Percentiles rank a stretch among this genome's conserved stretches.
These are phyloP conservation scores for Balaenoptera acutorostrata DNA, from an alignment of 2,113 vertebrate species.

Conservation along the genomic window DNA sequence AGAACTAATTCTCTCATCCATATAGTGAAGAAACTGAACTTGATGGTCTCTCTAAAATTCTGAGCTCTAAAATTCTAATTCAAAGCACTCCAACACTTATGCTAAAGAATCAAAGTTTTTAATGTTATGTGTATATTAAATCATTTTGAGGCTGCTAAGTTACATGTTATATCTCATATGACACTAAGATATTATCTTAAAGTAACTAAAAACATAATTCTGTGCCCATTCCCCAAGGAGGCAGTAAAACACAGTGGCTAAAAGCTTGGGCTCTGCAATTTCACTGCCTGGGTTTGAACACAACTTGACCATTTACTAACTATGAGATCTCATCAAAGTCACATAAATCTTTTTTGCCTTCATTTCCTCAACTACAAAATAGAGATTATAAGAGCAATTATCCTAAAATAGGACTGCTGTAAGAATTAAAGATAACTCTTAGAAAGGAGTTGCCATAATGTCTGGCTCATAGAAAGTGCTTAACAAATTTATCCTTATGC, in stretches of 20 bases:
- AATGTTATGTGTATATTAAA: background rate
- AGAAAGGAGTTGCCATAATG: background rate
- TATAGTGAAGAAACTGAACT: background rate
- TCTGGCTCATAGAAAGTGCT: background rate
- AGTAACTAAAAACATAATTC: background rate
- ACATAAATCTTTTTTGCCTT: background rate
- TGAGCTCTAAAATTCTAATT: background rate
- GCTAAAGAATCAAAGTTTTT: background rate
- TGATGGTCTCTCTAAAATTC: background rate
- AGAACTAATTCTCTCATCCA: background rate
- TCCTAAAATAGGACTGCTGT: background rate
- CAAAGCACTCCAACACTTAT: background rate
- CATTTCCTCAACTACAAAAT: background rate
- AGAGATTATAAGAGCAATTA: background rate
- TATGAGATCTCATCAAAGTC: background rate
- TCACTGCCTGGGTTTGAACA: background rate
- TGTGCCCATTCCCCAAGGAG: background rate
- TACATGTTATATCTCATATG: background rate
- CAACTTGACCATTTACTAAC: background rate
- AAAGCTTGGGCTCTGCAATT: background rate
- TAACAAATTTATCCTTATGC: background rate
- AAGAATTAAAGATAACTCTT: slow-evolving; percentile 18
- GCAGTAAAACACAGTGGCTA: background rate
- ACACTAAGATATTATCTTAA: background rate
- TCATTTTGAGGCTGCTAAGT: background rate